Evolutionary conservation across 2,113 vertebrate species (phyloP).

Genomic region (Opisthocomus hoazin): DNA sequence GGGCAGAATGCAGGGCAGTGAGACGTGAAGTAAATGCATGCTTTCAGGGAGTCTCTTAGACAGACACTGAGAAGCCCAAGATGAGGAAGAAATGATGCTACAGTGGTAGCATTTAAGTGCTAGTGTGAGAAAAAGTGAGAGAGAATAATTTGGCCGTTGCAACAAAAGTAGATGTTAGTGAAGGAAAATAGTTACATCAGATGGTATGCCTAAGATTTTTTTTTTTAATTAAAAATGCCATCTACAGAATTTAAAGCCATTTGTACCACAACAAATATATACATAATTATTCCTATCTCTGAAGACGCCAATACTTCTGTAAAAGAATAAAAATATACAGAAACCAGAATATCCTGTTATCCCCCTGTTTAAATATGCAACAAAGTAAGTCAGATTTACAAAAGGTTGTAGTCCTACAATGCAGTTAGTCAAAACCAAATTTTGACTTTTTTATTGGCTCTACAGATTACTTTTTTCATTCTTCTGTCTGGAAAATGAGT

Average conservation of each 20-base stretch:
- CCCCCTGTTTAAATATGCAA: neutral
- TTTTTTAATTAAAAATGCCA: neutral
- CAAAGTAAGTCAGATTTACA: neutral
- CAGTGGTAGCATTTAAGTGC: neutral
- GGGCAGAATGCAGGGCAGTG: neutral
- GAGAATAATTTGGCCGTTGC: neutral
- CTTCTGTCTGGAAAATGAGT: neutral
- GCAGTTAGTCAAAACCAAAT: neutral
- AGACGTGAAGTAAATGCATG: neutral
- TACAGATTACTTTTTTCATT: neutral
- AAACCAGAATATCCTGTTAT: neutral
- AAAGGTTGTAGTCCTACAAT: neutral
- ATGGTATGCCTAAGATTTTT: neutral
- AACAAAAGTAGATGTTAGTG: neutral
- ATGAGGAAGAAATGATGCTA: neutral
- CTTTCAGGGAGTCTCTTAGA: neutral
- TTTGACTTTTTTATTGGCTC: neutral
- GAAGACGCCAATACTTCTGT: neutral
- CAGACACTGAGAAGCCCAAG: neutral
- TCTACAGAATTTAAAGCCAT: neutral
- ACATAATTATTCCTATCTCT: neutral
- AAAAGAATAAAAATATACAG: neutral
- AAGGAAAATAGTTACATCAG: neutral
- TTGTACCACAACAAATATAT: neutral
- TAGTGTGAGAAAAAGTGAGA: neutral